Percentiles rank a stretch among this genome's conserved stretches.
Evolutionary conservation across 2,113 vertebrate species (phyloP).

Genomic region (Alectura lathami): DNA sequence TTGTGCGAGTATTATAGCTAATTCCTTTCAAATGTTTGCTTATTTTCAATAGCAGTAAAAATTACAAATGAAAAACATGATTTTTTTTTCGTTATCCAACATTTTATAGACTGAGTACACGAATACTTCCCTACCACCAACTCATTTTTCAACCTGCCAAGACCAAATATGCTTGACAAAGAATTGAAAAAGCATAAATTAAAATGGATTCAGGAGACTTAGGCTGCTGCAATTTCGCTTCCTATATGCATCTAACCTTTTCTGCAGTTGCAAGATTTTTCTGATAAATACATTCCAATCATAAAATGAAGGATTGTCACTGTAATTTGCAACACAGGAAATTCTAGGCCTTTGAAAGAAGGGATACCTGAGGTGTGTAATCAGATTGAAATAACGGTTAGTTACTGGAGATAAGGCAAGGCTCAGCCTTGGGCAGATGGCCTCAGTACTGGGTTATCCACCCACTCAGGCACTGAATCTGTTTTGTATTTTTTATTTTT

Average conservation of each 20-base stretch:
- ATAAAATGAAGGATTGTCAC: background rate
- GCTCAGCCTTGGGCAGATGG: background rate
- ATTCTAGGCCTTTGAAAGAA: background rate
- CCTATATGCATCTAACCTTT: background rate
- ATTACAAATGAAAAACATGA: background rate
- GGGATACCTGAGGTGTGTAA: background rate
- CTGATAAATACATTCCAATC: background rate
- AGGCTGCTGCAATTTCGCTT: background rate
- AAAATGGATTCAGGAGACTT: background rate
- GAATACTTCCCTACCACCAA: background rate
- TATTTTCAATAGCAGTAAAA: background rate
- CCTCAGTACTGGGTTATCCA: background rate
- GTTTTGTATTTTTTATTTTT: background rate
- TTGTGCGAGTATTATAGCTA: background rate
- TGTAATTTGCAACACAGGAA: background rate
- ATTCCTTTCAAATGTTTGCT: background rate
- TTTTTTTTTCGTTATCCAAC: background rate
- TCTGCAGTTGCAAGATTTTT: background rate
- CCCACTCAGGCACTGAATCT: background rate
- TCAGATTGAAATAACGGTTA: background rate
- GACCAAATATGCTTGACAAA: background rate
- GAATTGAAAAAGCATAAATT: background rate
- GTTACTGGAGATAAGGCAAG: background rate
- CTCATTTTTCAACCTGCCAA: background rate
- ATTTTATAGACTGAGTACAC: background rate